Conservation (phyloP, 2,113 vertebrate genomes). For the Oryzias javanicus region DNA sequence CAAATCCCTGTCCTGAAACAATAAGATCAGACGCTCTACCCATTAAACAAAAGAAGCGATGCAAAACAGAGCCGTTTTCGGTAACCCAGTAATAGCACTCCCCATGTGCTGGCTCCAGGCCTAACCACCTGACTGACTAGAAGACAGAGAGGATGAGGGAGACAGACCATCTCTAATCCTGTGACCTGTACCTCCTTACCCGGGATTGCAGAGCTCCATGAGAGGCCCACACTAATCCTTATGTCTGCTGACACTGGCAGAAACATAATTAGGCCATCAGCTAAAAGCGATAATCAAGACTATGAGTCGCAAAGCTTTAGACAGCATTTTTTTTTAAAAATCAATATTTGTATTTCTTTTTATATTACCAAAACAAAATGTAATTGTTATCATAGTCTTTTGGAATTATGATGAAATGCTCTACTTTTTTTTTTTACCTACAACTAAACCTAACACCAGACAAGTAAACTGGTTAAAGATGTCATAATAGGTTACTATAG, state of each 20-base stretch:
- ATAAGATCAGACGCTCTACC: constrained; percentile 6
- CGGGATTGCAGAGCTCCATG: constrained; percentile 34
- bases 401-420: too few relatives aligned
- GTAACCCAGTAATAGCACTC: constrained; percentile 8
- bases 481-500: too few relatives aligned
- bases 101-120: constrained; percentile 11
- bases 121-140: constrained; percentile 17
- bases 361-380: neutral
- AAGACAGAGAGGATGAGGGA: constrained; percentile 20
- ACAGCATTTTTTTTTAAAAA: neutral
- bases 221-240: constrained; percentile 67
- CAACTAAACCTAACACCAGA: too few relatives aligned
- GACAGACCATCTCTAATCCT: constrained; percentile 57
- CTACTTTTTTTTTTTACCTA: too few relatives aligned
- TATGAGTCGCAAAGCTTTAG: constrained; percentile 2
- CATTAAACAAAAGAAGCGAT: constrained; percentile 3
- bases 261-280: constrained; percentile 45
- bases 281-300: constrained; percentile 25
- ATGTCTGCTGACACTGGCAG: constrained; percentile 64
- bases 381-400: too few relatives aligned
- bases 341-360: neutral
- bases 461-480: too few relatives aligned
- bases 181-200: constrained; percentile 47
- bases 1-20: constrained; percentile 9
- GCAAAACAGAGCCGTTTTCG: neutral